phyloP scores from a whole-genome alignment of 2,113 vertebrate genomes.

The Triplophysa dalaica region DNA sequence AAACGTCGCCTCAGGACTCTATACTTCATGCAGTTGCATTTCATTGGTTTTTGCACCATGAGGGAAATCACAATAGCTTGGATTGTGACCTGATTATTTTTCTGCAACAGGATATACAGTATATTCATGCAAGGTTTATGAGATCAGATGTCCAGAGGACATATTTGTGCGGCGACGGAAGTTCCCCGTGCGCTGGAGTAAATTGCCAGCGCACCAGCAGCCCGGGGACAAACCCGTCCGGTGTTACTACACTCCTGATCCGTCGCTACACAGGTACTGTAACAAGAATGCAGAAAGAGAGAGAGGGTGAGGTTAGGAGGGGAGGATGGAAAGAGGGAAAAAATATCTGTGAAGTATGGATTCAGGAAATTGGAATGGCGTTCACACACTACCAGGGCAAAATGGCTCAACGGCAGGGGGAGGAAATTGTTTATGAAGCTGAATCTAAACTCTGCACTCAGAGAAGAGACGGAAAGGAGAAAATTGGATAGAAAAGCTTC shows the following conservation, averaged over 20 bases:
- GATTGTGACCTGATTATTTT: slow-evolving; percentile 71
- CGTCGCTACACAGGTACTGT: slow-evolving; percentile 69
- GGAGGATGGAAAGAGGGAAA: slow-evolving; percentile 24
- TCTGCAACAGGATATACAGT: slow-evolving; percentile 73
- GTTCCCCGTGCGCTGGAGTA: neutral
- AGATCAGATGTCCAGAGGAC: slow-evolving; percentile 76
- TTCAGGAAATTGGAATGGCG: slow-evolving; percentile 78
- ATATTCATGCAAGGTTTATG: slow-evolving; percentile 63
- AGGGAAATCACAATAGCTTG: slow-evolving; percentile 74
- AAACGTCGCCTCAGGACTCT: slow-evolving; percentile 36
- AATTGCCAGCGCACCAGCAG: slow-evolving; percentile 58
- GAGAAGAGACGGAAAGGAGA: slow-evolving; percentile 59
- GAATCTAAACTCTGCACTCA: slow-evolving; percentile 71
- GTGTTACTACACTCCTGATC: slow-evolving; percentile 68
- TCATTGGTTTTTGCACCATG: slow-evolving; percentile 64
- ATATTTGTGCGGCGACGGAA: neutral
- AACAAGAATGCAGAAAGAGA: slow-evolving; percentile 63
- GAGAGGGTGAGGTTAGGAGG: slow-evolving; percentile 51
- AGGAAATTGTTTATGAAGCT: slow-evolving; percentile 80
- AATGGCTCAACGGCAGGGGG: slow-evolving; percentile 68
- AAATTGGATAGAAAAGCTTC: slow-evolving; percentile 76
- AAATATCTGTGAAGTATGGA: slow-evolving; percentile 73
- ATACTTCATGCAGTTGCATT: slow-evolving; percentile 52
- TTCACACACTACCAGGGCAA: slow-evolving; percentile 71
- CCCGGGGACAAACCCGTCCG: slow-evolving; percentile 70